A percentile compares a stretch with the other conserved stretches of the same genome.
phyloP scores from a whole-genome alignment of 2,797 vertebrate species.

The Coccyzus lansbergi region DNA sequence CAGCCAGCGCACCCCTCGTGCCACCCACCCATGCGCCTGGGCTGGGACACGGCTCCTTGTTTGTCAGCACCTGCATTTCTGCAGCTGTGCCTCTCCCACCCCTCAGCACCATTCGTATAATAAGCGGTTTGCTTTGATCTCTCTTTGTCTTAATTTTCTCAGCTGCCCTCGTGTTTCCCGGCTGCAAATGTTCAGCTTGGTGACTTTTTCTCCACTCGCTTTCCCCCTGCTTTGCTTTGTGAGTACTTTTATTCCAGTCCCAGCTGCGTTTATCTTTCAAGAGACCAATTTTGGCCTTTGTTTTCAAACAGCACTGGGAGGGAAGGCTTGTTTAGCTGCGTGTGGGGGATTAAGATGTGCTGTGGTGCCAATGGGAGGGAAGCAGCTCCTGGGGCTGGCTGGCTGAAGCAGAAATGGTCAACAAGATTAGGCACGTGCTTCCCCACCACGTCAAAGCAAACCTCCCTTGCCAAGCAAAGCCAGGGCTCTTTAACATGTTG shows the following conservation, averaged over 20 bases:
- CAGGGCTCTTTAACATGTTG: background rate
- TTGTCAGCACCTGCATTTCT: background rate
- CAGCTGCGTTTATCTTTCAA: background rate
- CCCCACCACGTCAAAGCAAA: background rate
- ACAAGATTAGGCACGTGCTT: fast-evolving
- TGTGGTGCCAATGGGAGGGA: background rate
- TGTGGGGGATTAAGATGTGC: background rate
- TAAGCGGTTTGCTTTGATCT: background rate
- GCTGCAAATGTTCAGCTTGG: background rate
- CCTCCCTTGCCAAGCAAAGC: background rate
- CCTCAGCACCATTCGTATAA: background rate
- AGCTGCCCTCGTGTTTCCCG: constrained; percentile 20
- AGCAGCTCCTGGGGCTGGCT: background rate
- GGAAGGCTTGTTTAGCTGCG: background rate
- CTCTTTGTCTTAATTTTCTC: background rate
- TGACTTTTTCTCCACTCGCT: background rate
- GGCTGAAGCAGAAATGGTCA: background rate
- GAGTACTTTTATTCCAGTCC: background rate
- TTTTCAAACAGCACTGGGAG: background rate
- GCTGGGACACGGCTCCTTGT: background rate
- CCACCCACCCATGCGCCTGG: background rate
- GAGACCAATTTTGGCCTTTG: background rate
- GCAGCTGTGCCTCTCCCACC: background rate
- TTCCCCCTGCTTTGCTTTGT: background rate
- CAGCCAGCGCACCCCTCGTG: background rate